These are phyloP conservation scores for Apis cerana DNA, from an alignment of 1,140 invertebrate genomes.

Conservation along the genomic window DNA sequence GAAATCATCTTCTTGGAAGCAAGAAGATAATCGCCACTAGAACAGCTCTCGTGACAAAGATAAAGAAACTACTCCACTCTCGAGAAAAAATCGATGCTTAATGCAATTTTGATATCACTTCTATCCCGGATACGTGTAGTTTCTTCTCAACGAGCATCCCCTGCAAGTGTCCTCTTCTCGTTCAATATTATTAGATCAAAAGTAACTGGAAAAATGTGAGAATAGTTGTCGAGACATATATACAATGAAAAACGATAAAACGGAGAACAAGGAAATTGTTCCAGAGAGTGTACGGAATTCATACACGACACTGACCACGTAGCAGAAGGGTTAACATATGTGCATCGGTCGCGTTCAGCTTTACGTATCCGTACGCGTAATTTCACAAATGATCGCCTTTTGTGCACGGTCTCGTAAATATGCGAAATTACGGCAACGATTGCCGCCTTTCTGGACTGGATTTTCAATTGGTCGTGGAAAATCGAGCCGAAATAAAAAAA, in stretches of 20 bases:
- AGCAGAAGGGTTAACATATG: neutral
- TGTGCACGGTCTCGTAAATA: slow-evolving; percentile 51
- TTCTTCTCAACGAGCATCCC: neutral
- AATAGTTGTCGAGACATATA: no score
- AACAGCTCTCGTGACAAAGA: neutral
- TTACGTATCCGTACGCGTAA: slow-evolving; percentile 32
- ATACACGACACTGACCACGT: neutral
- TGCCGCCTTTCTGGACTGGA: slow-evolving; percentile 45
- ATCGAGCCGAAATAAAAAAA: slow-evolving; percentile 1
- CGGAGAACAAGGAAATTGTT: slow-evolving; percentile 3
- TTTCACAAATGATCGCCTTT: slow-evolving; percentile 58
- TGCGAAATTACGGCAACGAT: slow-evolving; percentile 57
- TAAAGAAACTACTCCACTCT: neutral
- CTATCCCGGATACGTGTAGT: neutral
- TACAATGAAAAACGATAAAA: neutral
- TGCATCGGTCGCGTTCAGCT: slow-evolving; percentile 16
- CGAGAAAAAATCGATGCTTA: neutral
- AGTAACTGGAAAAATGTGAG: neutral
- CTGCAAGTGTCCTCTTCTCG: neutral
- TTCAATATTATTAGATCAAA: neutral
- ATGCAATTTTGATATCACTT: slow-evolving; percentile 16
- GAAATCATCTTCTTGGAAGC: neutral
- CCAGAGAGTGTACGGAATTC: neutral
- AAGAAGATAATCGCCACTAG: slow-evolving; percentile 2
- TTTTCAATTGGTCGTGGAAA: slow-evolving; percentile 33